These are phyloP conservation scores for Papilio xuthus DNA, from an alignment of 1,140 invertebrate species.

Conservation along the genomic window DNA sequence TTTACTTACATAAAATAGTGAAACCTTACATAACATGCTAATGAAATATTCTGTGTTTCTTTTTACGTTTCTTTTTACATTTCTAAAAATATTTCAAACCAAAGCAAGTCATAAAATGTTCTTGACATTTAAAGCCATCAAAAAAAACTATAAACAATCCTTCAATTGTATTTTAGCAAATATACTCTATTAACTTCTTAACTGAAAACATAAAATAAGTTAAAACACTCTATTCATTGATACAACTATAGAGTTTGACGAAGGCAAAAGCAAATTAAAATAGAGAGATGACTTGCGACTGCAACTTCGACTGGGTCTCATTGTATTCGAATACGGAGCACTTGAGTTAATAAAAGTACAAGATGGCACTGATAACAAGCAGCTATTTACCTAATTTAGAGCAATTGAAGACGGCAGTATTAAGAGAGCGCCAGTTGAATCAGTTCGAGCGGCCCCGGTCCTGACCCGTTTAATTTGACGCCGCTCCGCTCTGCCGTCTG, in stretches of 20 bases:
- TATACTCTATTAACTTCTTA: no score
- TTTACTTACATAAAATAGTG: neutral
- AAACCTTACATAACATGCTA: no score
- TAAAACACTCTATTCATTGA: constrained; percentile 26
- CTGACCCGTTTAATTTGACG: constrained; percentile 72
- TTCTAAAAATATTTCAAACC: no score
- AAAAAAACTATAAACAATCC: no score
- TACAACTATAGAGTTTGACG: constrained; percentile 21
- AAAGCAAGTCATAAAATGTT: no score
- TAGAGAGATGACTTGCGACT: constrained; percentile 23
- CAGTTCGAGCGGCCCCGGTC: constrained; percentile 47
- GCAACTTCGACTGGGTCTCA: constrained; percentile 22
- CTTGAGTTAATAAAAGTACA: constrained; percentile 48
- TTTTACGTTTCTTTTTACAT: no score
- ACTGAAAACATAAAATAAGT: neutral
- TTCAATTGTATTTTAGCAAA: neutral
- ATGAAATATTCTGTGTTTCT: no score
- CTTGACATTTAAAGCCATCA: no score
- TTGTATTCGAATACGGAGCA: constrained; percentile 34
- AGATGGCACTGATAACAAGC: constrained; percentile 53
- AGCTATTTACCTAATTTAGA: constrained; percentile 70
- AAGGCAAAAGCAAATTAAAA: constrained; percentile 37
- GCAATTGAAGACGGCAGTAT: constrained; percentile 60
- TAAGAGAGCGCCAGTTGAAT: constrained; percentile 30
- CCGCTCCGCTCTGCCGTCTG: constrained; percentile 57